Evolutionary conservation across 2,888 invertebrate species (phyloP), one percentile per base, ranked within the genome.

Genomic region (Hermodice carunculata): DNA sequence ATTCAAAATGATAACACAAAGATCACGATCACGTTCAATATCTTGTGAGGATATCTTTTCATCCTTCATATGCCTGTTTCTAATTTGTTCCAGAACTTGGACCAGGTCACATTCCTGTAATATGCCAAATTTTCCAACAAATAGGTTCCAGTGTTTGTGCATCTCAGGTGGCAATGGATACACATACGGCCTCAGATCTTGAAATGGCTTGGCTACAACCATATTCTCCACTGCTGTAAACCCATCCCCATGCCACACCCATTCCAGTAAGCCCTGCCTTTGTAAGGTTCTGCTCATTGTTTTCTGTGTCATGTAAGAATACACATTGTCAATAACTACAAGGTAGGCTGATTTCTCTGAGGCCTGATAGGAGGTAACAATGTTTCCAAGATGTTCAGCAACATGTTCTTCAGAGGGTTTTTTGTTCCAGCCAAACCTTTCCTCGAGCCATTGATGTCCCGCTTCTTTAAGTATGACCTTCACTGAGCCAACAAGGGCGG

Each of bases 231-330:
- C 22, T 11, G 61, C 24, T 8, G 61, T 49, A 43, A 76, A 76
- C 11, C 74, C 76, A 60, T 72, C 64, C 11, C 76, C 76, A 61
- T 72, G 64, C 76, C 76, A 76, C 11, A 76, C 61, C 74, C 74
- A 76, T 8, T 62, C 53, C 19, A 32, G 24, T 17, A 69, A 24
- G 19, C 44, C 31, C 1, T 24, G 44, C n/a, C 19, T 24, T 24
- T 40, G 11, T 34, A 71, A 22, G 1, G 31, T 42, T n/a, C 11
- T 46, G 34, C 46, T 67, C 57, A 4, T 61, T 48, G 2, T 19
- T 19, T 14, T 28, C 14, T 46, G 37, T 11, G 37, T 34, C 40
- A 74, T 34, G 43, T 44, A 58, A 29, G 59, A 61, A 43, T 74
- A 74, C 17, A 67, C 54, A 3, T 24, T 53, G 11, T 49, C 59